Percentiles rank a stretch among this genome's conserved stretches.
Evolutionary conservation across 2,888 invertebrate genomes (phyloP).

Genomic region (Ctenicera cuprea): DNA sequence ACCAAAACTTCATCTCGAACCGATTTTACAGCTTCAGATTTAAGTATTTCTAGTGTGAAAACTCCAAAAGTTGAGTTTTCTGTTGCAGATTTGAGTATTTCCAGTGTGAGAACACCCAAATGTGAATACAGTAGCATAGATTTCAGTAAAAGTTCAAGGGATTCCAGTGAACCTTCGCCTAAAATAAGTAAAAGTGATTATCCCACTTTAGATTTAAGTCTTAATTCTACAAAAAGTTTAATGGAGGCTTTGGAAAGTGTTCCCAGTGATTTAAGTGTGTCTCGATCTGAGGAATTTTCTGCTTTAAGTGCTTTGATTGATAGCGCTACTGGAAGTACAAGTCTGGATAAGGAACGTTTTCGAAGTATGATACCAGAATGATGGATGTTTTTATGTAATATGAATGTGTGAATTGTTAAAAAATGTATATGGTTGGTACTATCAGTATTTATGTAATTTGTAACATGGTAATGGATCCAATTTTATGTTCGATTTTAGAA

Average conservation of each 20-base stretch:
- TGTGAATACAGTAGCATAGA: constrained; percentile 63
- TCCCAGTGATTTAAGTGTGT: constrained; percentile 62
- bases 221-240: constrained; percentile 69
- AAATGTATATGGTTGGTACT: no score
- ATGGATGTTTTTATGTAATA: not conserved
- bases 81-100: constrained; percentile 73
- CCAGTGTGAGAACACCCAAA: constrained; percentile 70
- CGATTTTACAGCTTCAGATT: constrained; percentile 64
- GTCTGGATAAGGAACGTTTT: constrained; percentile 33
- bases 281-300: constrained; percentile 53
- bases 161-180: constrained; percentile 73
- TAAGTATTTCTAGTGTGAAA: constrained; percentile 68
- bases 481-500: no score
- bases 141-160: constrained; percentile 62
- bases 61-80: constrained; percentile 71
- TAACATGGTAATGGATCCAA: no score
- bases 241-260: constrained; percentile 58
- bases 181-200: constrained; percentile 78
- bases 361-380: not conserved
- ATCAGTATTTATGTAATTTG: no score
- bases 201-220: constrained; percentile 73
- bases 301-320: constrained; percentile 45
- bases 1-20: constrained; percentile 64
- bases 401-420: no score
- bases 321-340: constrained; percentile 33